Evolutionary conservation across 2,888 invertebrate species (phyloP).

Genomic region (Arctia plantaginis): DNA sequence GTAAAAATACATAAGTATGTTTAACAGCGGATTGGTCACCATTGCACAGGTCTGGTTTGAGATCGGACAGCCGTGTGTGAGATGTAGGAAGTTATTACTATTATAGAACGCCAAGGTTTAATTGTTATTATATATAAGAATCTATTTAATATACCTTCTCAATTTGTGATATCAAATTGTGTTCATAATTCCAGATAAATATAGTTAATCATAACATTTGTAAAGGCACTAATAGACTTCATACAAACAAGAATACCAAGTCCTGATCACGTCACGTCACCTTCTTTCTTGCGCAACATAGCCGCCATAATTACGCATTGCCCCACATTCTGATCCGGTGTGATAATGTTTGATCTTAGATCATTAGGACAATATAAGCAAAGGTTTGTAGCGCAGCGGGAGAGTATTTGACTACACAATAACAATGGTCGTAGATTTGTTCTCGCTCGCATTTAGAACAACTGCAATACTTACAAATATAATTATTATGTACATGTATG

Average conservation of each 20-base stretch:
- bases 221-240: background rate
- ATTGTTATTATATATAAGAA: background rate
- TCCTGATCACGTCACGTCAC: slow-evolving; percentile 6
- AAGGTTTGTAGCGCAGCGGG: background rate
- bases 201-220: background rate
- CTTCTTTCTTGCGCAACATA: slow-evolving; percentile 19
- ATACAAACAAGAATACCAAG: background rate
- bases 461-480: background rate
- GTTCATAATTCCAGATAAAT: background rate
- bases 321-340: slow-evolving; percentile 21
- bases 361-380: slow-evolving; percentile 6
- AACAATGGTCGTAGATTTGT: background rate
- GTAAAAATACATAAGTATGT: no score
- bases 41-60: no score
- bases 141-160: background rate
- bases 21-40: no score
- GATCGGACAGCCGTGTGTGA: background rate
- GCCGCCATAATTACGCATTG: slow-evolving; percentile 32
- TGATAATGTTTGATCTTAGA: slow-evolving; percentile 9
- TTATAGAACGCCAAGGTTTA: background rate
- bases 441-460: background rate
- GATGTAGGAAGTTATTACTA: background rate
- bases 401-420: background rate
- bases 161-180: background rate
- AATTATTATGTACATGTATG: no score